phyloP scores from a whole-genome alignment of 2,888 invertebrate genomes.

The Tetranychus truncatus region DNA sequence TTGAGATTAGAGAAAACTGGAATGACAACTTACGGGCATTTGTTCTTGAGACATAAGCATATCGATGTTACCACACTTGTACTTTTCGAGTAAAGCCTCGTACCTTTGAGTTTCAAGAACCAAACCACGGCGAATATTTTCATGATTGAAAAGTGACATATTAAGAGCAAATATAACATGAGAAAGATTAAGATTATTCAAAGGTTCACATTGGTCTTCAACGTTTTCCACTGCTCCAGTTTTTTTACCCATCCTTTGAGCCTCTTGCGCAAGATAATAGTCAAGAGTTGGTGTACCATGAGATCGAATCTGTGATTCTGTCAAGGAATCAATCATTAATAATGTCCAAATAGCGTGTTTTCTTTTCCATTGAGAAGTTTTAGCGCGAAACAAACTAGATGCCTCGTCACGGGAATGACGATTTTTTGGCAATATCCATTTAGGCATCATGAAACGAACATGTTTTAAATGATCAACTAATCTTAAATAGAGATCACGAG shows the following conservation, averaged over 20 bases:
- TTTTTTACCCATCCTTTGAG: conserved; percentile 35
- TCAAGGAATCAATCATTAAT: conserved; percentile 39
- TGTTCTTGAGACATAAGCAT: conserved; percentile 34
- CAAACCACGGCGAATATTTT: conserved; percentile 30
- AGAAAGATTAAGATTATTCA: conserved; percentile 38
- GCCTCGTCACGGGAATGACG: conserved; percentile 32
- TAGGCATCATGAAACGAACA: conserved; percentile 34
- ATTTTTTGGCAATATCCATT: conserved; percentile 35
- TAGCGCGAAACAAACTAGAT: conserved; percentile 37
- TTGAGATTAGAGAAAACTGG: background rate
- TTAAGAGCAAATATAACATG: conserved; percentile 38
- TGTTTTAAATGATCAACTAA: conserved; percentile 37
- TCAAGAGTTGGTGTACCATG: conserved; percentile 39
- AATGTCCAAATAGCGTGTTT: conserved; percentile 41
- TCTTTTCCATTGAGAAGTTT: conserved; percentile 39
- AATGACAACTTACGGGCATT: conserved; percentile 21
- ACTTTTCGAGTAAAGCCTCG: conserved; percentile 35
- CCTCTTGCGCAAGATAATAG: conserved; percentile 39
- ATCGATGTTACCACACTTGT: conserved; percentile 37
- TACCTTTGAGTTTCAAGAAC: conserved; percentile 27
- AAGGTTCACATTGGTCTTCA: conserved; percentile 41
- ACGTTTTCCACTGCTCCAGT: conserved; percentile 39
- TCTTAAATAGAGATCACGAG: conserved; percentile 34
- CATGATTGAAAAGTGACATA: conserved; percentile 35
- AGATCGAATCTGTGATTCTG: conserved; percentile 35